Percentiles rank a stretch among this genome's conserved stretches.
Evolutionary conservation across 2,888 invertebrate genomes (phyloP).

Genomic region (Plusia festucae): DNA sequence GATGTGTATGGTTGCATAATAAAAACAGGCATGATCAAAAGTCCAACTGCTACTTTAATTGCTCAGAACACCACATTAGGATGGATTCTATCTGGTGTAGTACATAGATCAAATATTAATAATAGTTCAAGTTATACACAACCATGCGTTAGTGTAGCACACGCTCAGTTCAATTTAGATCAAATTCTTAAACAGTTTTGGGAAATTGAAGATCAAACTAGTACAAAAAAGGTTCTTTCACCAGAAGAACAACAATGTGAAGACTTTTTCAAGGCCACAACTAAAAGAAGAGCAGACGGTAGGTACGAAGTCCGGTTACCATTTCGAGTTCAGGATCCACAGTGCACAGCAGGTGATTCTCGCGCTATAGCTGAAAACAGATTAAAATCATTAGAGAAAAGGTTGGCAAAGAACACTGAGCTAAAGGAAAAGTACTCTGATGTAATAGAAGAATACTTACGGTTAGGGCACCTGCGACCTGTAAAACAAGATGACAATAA

Average conservation of each 20-base stretch:
- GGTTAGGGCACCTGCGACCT: constrained; percentile 9
- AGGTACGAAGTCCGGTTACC: constrained; percentile 17
- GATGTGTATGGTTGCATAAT: constrained; percentile 43
- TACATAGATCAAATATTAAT: not conserved
- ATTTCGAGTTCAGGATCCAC: constrained; percentile 8
- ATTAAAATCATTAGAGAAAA: constrained; percentile 12
- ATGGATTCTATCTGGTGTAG: constrained; percentile 44
- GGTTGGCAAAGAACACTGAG: constrained; percentile 5
- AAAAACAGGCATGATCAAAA: constrained; percentile 25
- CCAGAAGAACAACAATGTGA: constrained; percentile 31
- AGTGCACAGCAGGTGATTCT: not conserved
- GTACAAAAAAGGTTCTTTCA: constrained; percentile 24
- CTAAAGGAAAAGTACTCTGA: constrained; percentile 9
- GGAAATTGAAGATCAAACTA: constrained; percentile 42
- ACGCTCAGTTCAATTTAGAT: constrained; percentile 16
- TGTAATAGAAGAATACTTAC: constrained; percentile 16
- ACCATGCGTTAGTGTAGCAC: not conserved
- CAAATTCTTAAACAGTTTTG: constrained; percentile 39
- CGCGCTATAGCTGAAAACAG: constrained; percentile 9
- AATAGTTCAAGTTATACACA: not conserved
- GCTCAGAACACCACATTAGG: constrained; percentile 43
- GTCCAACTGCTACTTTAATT: constrained; percentile 14
- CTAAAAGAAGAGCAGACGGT: not conserved
- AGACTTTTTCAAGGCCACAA: constrained; percentile 15
- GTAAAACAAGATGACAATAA: constrained; percentile 9